Conservation (phyloP, 2,888 invertebrate species). For the Mactromeris polynyma region DNA sequence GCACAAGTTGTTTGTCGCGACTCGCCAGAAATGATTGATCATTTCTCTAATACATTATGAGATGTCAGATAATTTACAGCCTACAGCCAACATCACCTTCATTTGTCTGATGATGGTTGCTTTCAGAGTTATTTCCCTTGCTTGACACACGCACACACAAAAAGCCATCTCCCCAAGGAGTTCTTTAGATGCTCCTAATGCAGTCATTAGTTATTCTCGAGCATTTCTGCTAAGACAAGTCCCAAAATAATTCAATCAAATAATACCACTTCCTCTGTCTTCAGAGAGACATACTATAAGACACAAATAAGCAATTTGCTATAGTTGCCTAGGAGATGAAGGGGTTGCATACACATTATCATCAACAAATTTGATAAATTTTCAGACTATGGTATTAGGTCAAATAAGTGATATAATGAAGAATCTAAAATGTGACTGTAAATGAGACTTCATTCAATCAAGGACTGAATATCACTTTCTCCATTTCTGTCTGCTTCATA, state of each 20-base stretch:
- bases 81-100: background rate
- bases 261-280: background rate
- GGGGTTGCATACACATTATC: background rate
- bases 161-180: background rate
- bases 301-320: slow-evolving; percentile 15
- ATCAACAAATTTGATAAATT: background rate
- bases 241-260: slow-evolving; percentile 40
- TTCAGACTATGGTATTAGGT: background rate
- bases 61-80: background rate
- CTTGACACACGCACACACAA: background rate
- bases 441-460: no score
- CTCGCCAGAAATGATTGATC: background rate
- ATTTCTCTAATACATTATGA: background rate
- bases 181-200: slow-evolving; percentile 24
- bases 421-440: no score
- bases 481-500: no score
- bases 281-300: background rate
- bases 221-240: slow-evolving; percentile 32
- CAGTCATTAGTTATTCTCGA: slow-evolving; percentile 42
- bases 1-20: background rate
- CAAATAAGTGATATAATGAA: background rate
- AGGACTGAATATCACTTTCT: no score
- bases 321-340: background rate
- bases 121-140: background rate
- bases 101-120: background rate